phyloP scores from a whole-genome alignment of 2,113 vertebrate species.

The Australoheros scitulus region DNA sequence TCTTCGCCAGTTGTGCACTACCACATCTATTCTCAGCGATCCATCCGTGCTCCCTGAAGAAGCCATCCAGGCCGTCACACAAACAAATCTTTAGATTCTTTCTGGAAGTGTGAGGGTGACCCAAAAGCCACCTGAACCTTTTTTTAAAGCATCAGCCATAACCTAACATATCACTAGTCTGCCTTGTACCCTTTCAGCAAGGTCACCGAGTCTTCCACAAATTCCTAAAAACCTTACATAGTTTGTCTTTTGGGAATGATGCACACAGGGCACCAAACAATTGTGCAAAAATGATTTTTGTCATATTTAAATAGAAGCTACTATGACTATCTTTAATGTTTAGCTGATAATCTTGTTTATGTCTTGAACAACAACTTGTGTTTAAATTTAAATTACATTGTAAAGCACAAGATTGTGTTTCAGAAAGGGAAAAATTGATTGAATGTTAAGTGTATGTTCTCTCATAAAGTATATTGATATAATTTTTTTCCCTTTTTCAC shows the following conservation, averaged over 20 bases:
- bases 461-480: slow-evolving; percentile 1
- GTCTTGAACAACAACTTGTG: slow-evolving; percentile 20
- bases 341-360: slow-evolving; percentile 17
- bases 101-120: slow-evolving; percentile 2
- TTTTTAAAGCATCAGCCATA: not conserved
- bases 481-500: slow-evolving; percentile 2
- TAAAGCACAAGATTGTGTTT: slow-evolving; percentile 7
- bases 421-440: slow-evolving; percentile 61
- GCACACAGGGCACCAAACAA: not conserved
- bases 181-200: slow-evolving; percentile 6
- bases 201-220: slow-evolving; percentile 23
- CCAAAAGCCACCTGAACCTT: not conserved
- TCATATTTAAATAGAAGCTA: slow-evolving; percentile 4
- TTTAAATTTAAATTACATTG: slow-evolving; percentile 19
- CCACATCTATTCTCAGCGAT: slow-evolving; percentile 89
- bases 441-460: slow-evolving; percentile 26
- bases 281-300: slow-evolving; percentile 14
- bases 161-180: slow-evolving; percentile 10
- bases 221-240: not conserved
- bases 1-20: slow-evolving; percentile 89
- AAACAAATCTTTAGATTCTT: slow-evolving; percentile 73
- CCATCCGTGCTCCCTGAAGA: slow-evolving; percentile 87
- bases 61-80: slow-evolving; percentile 82
- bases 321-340: slow-evolving; percentile 2
- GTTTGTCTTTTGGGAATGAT: not conserved